A percentile compares a stretch with the other conserved stretches of the same genome.
These are phyloP conservation scores for Rhinella marina DNA, from an alignment of 2,797 vertebrate species.

Conservation along the genomic window DNA sequence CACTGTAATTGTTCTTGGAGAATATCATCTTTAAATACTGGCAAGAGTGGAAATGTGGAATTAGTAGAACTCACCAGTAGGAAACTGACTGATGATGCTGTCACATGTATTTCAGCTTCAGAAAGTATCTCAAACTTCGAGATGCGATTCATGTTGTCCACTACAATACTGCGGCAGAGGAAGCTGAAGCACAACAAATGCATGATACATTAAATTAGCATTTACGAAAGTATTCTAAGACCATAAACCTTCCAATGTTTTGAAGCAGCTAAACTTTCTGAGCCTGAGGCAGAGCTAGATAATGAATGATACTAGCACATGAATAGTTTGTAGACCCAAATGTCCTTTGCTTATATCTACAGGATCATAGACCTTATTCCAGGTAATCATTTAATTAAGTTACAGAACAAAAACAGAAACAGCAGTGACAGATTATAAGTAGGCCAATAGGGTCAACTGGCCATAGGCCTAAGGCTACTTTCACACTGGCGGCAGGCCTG, in stretches of 20 bases:
- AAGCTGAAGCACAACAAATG: slow-evolving; percentile 74
- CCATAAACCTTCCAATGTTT: not conserved
- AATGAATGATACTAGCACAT: not conserved
- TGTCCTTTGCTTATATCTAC: not conserved
- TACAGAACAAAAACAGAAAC: too few relatives aligned
- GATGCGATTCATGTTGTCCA: slow-evolving; percentile 77
- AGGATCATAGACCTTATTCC: too few relatives aligned
- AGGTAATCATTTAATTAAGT: too few relatives aligned
- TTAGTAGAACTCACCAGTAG: slow-evolving; percentile 80
- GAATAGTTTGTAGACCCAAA: too few relatives aligned
- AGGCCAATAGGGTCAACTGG: too few relatives aligned
- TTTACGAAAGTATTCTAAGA: not conserved
- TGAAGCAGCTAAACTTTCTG: too few relatives aligned
- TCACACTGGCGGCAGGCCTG: too few relatives aligned
- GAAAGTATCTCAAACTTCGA: slow-evolving; percentile 78
- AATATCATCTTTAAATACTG: not conserved
- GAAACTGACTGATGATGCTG: slow-evolving; percentile 74
- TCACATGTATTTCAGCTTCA: slow-evolving; percentile 78
- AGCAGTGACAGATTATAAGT: too few relatives aligned
- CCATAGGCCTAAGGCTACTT: too few relatives aligned
- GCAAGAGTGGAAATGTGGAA: not conserved
- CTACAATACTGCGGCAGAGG: slow-evolving; percentile 84
- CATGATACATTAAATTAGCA: not conserved
- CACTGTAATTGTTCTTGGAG: too few relatives aligned
- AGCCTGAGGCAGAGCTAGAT: too few relatives aligned